phyloP scores from a whole-genome alignment of 2,113 vertebrate genomes.

The Calyptommatus sinebrachiatus region DNA sequence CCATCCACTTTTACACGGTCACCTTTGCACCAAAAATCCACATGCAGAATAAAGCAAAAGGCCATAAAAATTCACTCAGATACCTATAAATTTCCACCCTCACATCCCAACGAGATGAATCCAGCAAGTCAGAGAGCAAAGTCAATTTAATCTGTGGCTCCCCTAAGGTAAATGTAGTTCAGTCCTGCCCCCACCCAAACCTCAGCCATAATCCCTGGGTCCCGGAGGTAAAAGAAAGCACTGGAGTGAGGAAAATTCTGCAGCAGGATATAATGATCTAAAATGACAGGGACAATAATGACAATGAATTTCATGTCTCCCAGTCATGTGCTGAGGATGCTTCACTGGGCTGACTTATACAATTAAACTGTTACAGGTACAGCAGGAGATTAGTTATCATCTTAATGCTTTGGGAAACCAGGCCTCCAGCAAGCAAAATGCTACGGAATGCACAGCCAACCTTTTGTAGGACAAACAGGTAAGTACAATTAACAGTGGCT shows the following conservation, averaged over 20 bases:
- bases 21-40: slow-evolving; percentile 24
- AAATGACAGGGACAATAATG: slow-evolving; percentile 99
- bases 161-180: slow-evolving; percentile 86
- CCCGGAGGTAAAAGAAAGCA: slow-evolving; percentile 92
- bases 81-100: slow-evolving; percentile 73
- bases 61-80: slow-evolving; percentile 58
- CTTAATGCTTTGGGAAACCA: slow-evolving; percentile 73
- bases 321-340: slow-evolving; percentile 91
- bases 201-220: slow-evolving; percentile 86
- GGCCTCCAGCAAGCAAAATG: slow-evolving; percentile 66
- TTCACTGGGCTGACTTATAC: slow-evolving; percentile 94
- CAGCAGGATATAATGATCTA: slow-evolving; percentile 93
- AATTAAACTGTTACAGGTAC: slow-evolving; percentile 99
- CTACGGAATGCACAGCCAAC: slow-evolving; percentile 44
- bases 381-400: slow-evolving; percentile 81
- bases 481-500: not conserved
- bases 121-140: slow-evolving; percentile 80
- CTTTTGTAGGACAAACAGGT: slow-evolving; percentile 43
- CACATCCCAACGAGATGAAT: slow-evolving; percentile 75
- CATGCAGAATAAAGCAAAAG: slow-evolving; percentile 36
- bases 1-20: slow-evolving; percentile 17
- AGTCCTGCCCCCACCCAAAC: slow-evolving; percentile 78
- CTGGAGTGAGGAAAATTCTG: slow-evolving; percentile 94
- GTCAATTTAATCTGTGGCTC: slow-evolving; percentile 91
- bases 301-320: slow-evolving; percentile 99